Evolutionary conservation across 2,888 invertebrate species (phyloP), one percentile per base, ranked within the genome.

Genomic region (Lordiphosa andalusiaca): DNA sequence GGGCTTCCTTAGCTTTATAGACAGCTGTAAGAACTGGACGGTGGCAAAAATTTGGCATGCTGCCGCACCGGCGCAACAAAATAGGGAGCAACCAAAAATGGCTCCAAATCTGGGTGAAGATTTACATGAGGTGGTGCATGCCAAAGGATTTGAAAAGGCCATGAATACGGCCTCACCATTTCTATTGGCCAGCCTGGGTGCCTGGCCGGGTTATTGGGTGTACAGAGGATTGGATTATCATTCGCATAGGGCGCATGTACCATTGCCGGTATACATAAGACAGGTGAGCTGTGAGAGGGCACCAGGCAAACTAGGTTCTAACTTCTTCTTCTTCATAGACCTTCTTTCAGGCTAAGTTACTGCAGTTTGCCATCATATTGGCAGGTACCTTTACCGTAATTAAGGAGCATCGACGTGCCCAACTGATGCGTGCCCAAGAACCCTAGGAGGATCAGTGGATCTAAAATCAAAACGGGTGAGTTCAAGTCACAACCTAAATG

Each of bases 191-290:
- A 62, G 75, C 16, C n/a, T 86, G 40, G 62, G 85, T 5, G 69
- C 84, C 2, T 85, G 84, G 84, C 86, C 84, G 2, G 69, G 74
- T 0, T 84, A 74, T 59, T 85, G 84, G 84, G 19, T 78, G 10
- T 81, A 72, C 37, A 61, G 86, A 4, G 84, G 81, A 9, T 21
- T 84, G 4, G 84, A 85, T 9, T 85, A 86, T 61, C 73, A 76
- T 13, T 53, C 66, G 3, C 71, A 78, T 19, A 52, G 78, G 3
- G 63, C 67, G 2, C 58, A 71, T 30, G 64, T 84, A 4, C 64
- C 85, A 0, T 33, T 85, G 39, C 69, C 67, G n/a, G 49, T 67
- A 6, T 85, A 86, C 33, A 86, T 85, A 9, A 62, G 67, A 52
- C 85, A 86, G 71, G 84, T 46, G 36, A 62, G 59, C 52, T 6